phyloP scores from a whole-genome alignment of 64 coral and sea anemone genomes.

The Stichodactyla mertensii region DNA sequence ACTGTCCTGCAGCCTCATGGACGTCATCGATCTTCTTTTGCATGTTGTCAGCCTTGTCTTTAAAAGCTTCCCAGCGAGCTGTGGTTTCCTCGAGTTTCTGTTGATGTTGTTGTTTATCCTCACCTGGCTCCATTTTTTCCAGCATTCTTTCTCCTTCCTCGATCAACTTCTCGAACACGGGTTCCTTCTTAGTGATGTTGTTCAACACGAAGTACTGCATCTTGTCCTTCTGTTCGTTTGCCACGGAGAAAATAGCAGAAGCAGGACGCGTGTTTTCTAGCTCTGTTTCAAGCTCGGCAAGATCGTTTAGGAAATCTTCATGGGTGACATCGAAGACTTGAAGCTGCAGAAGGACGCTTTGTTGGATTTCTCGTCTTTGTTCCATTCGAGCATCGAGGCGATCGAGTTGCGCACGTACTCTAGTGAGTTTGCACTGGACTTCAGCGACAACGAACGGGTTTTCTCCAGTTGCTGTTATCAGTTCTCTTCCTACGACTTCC shows the following conservation, averaged over 20 bases:
- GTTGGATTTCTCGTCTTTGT: slow-evolving; percentile 61
- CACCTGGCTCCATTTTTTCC: slow-evolving; percentile 70
- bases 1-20: slow-evolving; percentile 66
- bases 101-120: slow-evolving; percentile 64
- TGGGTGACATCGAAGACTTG: slow-evolving; percentile 63
- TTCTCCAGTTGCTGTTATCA: slow-evolving; percentile 56
- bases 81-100: slow-evolving; percentile 57
- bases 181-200: slow-evolving; percentile 62
- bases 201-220: slow-evolving; percentile 47
- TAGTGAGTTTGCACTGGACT: slow-evolving; percentile 82
- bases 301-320: slow-evolving; percentile 40
- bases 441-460: slow-evolving; percentile 80
- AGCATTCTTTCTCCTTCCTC: slow-evolving; percentile 80
- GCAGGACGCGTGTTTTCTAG: slow-evolving; percentile 67
- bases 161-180: slow-evolving; percentile 83
- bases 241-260: slow-evolving; percentile 74
- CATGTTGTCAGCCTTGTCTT: slow-evolving; percentile 51
- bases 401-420: slow-evolving; percentile 75
- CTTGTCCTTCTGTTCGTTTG: slow-evolving; percentile 69
- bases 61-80: slow-evolving; percentile 56
- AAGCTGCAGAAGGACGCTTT: slow-evolving; percentile 65
- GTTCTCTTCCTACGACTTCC: slow-evolving; percentile 66
- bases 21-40: slow-evolving; percentile 47
- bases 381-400: slow-evolving; percentile 64
- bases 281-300: slow-evolving; percentile 58